Evolutionary conservation across 2,797 vertebrate species (phyloP).

Genomic region (Rhinogobio ventralis): DNA sequence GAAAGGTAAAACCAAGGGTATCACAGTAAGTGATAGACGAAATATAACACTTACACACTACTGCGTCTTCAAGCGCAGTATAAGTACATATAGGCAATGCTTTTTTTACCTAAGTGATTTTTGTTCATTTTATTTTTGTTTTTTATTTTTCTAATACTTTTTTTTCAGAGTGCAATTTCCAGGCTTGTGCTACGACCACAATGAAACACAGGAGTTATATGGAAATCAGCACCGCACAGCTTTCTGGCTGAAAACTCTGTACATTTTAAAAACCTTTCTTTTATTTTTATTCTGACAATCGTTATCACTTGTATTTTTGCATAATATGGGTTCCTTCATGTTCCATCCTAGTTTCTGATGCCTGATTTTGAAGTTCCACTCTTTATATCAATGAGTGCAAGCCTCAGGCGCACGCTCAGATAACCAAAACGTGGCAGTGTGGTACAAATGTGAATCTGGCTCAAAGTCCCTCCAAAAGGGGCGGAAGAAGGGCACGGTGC

Average conservation of each 20-base stretch:
- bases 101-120: conserved; percentile 69
- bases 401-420: conserved; percentile 83
- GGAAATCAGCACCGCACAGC: conserved; percentile 96
- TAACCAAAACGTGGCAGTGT: conserved; percentile 88
- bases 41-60: conserved; percentile 88
- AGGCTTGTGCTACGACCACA: conserved; percentile 94
- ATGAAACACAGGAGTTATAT: conserved; percentile 91
- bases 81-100: conserved; percentile 91
- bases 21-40: conserved; percentile 88
- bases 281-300: conserved; percentile 63
- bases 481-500: conserved; percentile 57
- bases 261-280: conserved; percentile 83
- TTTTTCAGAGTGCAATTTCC: conserved; percentile 93
- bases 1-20: conserved; percentile 80
- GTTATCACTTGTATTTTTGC: conserved; percentile 80
- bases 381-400: conserved; percentile 85
- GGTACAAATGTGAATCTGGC: conserved; percentile 69
- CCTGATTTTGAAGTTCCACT: conserved; percentile 78
- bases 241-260: conserved; percentile 94
- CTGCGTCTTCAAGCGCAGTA: conserved; percentile 81
- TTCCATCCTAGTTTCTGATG: conserved; percentile 70
- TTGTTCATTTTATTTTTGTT: conserved; percentile 52
- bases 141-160: conserved; percentile 85
- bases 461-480: conserved; percentile 61
- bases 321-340: conserved; percentile 92